These are phyloP conservation scores for Epinephelus fuscoguttatus DNA, from an alignment of 2,113 vertebrate genomes.

Conservation along the genomic window DNA sequence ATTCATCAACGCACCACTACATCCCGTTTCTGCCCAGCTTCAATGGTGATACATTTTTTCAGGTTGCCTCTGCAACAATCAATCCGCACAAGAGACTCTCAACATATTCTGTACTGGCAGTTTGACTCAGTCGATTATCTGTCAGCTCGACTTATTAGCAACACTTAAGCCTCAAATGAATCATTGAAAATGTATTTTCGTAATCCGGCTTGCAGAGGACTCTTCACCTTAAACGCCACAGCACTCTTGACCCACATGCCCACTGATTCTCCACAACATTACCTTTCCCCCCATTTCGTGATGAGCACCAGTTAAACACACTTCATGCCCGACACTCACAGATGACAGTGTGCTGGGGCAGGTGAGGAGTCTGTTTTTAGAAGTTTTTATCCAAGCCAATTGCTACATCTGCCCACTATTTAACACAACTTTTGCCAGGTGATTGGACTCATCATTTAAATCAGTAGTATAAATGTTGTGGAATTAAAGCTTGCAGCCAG, in stretches of 20 bases:
- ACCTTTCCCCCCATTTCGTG: not conserved
- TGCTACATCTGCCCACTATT: constrained; percentile 12
- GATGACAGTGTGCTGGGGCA: not conserved
- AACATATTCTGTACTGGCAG: constrained; percentile 5
- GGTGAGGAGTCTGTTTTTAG: not conserved
- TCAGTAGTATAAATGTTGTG: not conserved
- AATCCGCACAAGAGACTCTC: constrained; percentile 27
- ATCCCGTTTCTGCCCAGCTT: constrained; percentile 14
- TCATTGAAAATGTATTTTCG: constrained; percentile 3
- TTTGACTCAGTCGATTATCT: constrained; percentile 52
- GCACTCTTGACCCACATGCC: constrained; percentile 9
- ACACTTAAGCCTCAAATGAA: constrained; percentile 24
- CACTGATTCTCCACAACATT: not conserved
- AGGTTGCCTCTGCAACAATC: constrained; percentile 42
- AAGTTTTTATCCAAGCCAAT: not conserved
- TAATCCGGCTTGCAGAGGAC: not conserved
- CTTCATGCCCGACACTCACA: not conserved
- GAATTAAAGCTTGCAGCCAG: constrained; percentile 8
- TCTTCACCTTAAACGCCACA: not conserved
- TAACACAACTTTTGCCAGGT: constrained; percentile 14
- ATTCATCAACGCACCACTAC: constrained; percentile 60
- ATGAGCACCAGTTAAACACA: not conserved
- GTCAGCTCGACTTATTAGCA: constrained; percentile 48
- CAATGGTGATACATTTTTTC: constrained; percentile 28
- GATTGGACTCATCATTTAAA: constrained; percentile 26